A percentile compares a stretch with the other conserved stretches of the same genome.
Evolutionary conservation across 2,888 invertebrate genomes (phyloP).

Genomic region (Eilema depressum): DNA sequence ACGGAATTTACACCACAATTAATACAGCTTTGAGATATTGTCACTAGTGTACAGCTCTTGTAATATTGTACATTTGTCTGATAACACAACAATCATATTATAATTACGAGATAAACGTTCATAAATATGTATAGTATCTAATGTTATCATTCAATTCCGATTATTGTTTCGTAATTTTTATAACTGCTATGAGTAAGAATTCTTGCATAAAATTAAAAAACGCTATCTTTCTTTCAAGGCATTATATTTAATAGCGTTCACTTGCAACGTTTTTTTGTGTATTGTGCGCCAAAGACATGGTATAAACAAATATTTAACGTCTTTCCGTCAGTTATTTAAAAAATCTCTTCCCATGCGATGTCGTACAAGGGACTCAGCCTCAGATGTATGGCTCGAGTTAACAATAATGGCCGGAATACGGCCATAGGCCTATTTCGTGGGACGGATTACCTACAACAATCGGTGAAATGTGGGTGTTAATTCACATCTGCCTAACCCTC

Average conservation of each 20-base stretch:
- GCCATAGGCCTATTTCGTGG: no score
- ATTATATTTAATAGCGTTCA: not conserved
- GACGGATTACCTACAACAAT: no score
- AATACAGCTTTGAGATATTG: constrained; percentile 35
- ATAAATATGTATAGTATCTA: constrained; percentile 35
- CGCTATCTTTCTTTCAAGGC: not conserved
- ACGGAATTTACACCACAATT: constrained; percentile 30
- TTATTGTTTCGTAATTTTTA: constrained; percentile 29
- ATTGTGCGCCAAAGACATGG: no score
- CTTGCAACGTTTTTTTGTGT: not conserved
- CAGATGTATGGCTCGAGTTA: no score
- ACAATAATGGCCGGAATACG: no score
- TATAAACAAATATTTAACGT: no score
- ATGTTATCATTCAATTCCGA: constrained; percentile 45
- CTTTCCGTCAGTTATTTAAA: no score
- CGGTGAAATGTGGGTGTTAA: no score
- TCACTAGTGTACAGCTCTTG: constrained; percentile 42
- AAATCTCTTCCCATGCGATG: no score
- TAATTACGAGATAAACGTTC: constrained; percentile 45
- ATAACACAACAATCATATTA: constrained; percentile 50
- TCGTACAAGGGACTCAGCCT: no score
- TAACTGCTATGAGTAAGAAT: constrained; percentile 1
- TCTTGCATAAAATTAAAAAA: not conserved
- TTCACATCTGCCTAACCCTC: no score
- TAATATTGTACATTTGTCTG: constrained; percentile 28